Base-by-base conservation (phyloP, 2,113 vertebrate genomes). In the Catagonus wagneri region DNA sequence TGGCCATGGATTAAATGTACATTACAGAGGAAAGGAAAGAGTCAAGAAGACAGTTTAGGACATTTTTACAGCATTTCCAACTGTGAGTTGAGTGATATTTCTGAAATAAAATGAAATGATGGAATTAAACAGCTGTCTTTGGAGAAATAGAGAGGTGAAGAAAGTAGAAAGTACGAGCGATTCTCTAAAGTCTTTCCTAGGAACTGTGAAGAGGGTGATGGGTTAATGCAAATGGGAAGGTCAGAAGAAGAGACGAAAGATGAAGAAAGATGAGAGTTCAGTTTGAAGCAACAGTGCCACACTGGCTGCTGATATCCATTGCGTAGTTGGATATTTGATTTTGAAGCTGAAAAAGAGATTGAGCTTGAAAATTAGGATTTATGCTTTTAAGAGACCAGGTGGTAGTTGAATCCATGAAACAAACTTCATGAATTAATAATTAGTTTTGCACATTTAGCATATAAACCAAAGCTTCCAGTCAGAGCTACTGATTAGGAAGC, bases 61-160 rank as follows among this genome's bases (percentile, higher is more conserved):
- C 34, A n/a, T 65, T 81, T 36, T 78, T 66, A 52, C 9, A 75
- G 27, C 34, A n/a, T 14, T 92, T 34, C 19, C 52, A 71, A 23
- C 19, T 81, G 16, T 36, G 60, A 58, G 3, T 23, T 16, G 36
- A 32, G n/a, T 52, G 6, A 79, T 32, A 68, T 52, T 68, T 79
- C 65, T 79, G 65, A 91, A 94, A 60, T 76, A 76, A 75, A 83
- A 78, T 34, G 29, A 89, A 84, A n/a, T 63, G 14, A 83, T 12
- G 75, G 32, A 69, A 91, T 95, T 88, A n/a, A 68, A 74, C 74
- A 20, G 2, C 50, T 92, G 2, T 20, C 44, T 68, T 78, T 74
- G 27, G 12, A 54, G 25, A 93, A 58, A 79, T 13, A 52, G 27
- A 16, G 17, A 89, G 9, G 65, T 65, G n/a, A 65, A 66, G 39